Evolutionary conservation across 2,888 invertebrate genomes (phyloP).

Genomic region (Harpalus rufipes): DNA sequence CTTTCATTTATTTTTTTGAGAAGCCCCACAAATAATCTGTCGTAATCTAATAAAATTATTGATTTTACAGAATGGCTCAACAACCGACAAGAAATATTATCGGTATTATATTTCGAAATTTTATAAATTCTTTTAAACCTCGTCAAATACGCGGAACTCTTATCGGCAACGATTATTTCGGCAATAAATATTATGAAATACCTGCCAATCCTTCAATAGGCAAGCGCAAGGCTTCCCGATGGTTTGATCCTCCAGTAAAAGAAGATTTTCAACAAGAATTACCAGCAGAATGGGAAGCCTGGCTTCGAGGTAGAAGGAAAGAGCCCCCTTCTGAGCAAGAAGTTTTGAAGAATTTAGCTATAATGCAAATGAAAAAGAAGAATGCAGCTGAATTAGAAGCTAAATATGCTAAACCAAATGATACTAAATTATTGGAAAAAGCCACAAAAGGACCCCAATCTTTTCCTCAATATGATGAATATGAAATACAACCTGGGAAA

Average conservation of each 20-base stretch:
- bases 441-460: slow-evolving; percentile 75
- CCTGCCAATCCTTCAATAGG: slow-evolving; percentile 83
- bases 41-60: slow-evolving; percentile 40
- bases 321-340: slow-evolving; percentile 87
- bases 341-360: slow-evolving; percentile 83
- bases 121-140: slow-evolving; percentile 82
- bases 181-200: slow-evolving; percentile 91
- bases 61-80: slow-evolving; percentile 71
- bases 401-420: slow-evolving; percentile 78
- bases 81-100: slow-evolving; percentile 73
- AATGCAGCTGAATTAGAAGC: slow-evolving; percentile 86
- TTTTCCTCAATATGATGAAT: slow-evolving; percentile 77
- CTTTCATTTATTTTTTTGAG: neutral
- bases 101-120: slow-evolving; percentile 80
- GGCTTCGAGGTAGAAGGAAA: slow-evolving; percentile 83
- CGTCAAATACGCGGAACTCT: slow-evolving; percentile 79
- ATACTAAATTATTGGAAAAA: slow-evolving; percentile 75
- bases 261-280: slow-evolving; percentile 85
- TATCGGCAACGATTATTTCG: slow-evolving; percentile 88
- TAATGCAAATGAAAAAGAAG: slow-evolving; percentile 85
- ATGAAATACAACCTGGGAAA: slow-evolving; percentile 78
- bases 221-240: slow-evolving; percentile 83
- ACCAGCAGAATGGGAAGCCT: slow-evolving; percentile 93
- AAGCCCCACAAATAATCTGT: slow-evolving; percentile 20
- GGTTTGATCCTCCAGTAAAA: slow-evolving; percentile 85